Evolutionary conservation across 2,888 invertebrate species (phyloP).

Genomic region (Plagiodera versicolora): DNA sequence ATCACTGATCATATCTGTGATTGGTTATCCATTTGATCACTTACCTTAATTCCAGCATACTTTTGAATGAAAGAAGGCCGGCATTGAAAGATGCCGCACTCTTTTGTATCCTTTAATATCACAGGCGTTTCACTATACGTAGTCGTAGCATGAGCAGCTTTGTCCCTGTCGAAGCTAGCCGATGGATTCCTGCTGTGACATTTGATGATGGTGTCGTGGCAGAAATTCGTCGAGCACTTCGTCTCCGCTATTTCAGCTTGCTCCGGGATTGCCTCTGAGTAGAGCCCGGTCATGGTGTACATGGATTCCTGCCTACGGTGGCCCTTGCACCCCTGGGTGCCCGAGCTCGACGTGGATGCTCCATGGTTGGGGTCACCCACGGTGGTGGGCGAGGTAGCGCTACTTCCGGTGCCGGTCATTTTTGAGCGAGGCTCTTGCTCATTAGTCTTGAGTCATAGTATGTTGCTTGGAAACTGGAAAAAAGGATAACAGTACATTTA

Average conservation of each 20-base stretch:
- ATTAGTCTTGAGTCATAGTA: not conserved
- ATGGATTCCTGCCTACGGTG: slow-evolving; percentile 81
- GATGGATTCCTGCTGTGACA: slow-evolving; percentile 84
- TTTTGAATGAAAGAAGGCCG: slow-evolving; percentile 83
- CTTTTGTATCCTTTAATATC: slow-evolving; percentile 68
- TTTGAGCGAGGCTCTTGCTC: not conserved
- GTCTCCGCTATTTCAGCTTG: slow-evolving; percentile 58
- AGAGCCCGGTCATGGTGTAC: slow-evolving; percentile 86
- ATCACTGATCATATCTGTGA: too few relatives aligned
- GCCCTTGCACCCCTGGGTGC: slow-evolving; percentile 45
- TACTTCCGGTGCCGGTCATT: slow-evolving; percentile 21
- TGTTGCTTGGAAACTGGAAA: not conserved
- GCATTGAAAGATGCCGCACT: slow-evolving; percentile 87
- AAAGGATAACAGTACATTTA: too few relatives aligned
- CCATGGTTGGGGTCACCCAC: slow-evolving; percentile 24
- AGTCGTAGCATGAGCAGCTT: slow-evolving; percentile 60
- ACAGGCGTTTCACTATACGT: slow-evolving; percentile 62
- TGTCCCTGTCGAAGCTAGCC: slow-evolving; percentile 70
- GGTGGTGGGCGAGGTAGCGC: slow-evolving; percentile 9
- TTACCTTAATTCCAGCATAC: slow-evolving; percentile 88
- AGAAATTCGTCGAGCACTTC: slow-evolving; percentile 44
- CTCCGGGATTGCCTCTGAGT: slow-evolving; percentile 72
- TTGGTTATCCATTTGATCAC: too few relatives aligned
- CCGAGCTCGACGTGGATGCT: slow-evolving; percentile 26
- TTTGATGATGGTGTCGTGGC: slow-evolving; percentile 60